Conservation (phyloP, 2,113 vertebrate species). For the Urocitellus parryii region DNA sequence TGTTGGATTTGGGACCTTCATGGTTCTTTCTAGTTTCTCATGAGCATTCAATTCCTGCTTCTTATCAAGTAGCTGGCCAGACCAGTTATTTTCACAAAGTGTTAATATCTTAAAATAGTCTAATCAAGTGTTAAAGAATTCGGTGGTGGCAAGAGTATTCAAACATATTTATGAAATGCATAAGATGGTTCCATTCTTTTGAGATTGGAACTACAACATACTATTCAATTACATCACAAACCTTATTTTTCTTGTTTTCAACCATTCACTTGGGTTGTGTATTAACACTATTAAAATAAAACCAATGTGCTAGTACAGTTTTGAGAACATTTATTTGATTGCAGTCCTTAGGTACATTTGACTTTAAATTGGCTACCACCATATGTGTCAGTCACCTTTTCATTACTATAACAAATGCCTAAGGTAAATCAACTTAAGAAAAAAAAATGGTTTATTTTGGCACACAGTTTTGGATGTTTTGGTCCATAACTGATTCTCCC, state of each 20-base stretch:
- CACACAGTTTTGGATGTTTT: background rate
- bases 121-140: background rate
- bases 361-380: background rate
- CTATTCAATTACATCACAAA: background rate
- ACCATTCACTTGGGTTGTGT: conserved; percentile 38
- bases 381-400: background rate
- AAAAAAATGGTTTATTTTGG: background rate
- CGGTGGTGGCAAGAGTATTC: background rate
- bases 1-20: background rate
- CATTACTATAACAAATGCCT: background rate
- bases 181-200: background rate
- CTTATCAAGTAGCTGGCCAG: background rate
- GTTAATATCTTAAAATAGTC: conserved; percentile 9
- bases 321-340: conserved; percentile 35
- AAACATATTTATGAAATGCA: conserved; percentile 17
- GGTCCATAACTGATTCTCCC: background rate
- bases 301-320: background rate
- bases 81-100: conserved; percentile 25
- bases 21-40: background rate
- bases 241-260: conserved; percentile 22
- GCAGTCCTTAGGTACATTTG: background rate
- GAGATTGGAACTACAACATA: background rate
- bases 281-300: conserved; percentile 22
- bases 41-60: background rate
- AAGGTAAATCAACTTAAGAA: background rate